Base-by-base conservation (phyloP, 2,888 invertebrate species). In the Clanis bilineata region DNA sequence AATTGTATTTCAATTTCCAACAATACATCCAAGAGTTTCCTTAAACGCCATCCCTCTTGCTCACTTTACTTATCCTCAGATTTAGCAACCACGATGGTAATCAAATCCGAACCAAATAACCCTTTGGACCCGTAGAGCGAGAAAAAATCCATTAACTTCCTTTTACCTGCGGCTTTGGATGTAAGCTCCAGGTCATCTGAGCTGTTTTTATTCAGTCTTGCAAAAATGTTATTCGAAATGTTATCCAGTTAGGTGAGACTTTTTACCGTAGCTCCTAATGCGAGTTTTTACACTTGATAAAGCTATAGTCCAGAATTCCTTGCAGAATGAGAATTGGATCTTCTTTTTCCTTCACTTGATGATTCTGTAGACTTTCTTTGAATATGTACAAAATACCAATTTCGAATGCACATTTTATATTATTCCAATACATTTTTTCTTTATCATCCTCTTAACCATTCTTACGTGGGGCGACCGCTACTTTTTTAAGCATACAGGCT, bases 11-110 rank as follows among this genome's bases (percentile, higher is more conserved):
- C 45, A 45, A 45, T 45, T 4, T 21, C 0, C 41, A 15, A 18
- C 41, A 41, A 38, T 15, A 44, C 38, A 44, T 25, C 15, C 38
- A 58, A 43, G 54, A 25, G 12, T 51, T 54, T 58, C 25, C 38
- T 21, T 25, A 43, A 55, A n/a, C 54, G n/a, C 28, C 4, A 6
- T 44, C 36, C 55, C 36, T 57, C 38, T 22, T 57, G 22, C 41
- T 59, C 22, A 55, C 32, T 43, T 32, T 64, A 66, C 66, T 72
- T 73, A 74, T 70, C 69, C 69, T 64, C 60, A 64, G 67, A 66
- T 71, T 73, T 68, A 66, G 70, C 69, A 70, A 69, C 72, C 68
- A 65, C 70, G 67, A 73, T 71, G 64, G 73, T 74, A 77, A 78
- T 78, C 74, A 74, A 74, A 78, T 72, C 70, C 63, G 65, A 66